Base-by-base conservation (phyloP, 2,113 vertebrate genomes). In the Tachycineta bicolor region DNA sequence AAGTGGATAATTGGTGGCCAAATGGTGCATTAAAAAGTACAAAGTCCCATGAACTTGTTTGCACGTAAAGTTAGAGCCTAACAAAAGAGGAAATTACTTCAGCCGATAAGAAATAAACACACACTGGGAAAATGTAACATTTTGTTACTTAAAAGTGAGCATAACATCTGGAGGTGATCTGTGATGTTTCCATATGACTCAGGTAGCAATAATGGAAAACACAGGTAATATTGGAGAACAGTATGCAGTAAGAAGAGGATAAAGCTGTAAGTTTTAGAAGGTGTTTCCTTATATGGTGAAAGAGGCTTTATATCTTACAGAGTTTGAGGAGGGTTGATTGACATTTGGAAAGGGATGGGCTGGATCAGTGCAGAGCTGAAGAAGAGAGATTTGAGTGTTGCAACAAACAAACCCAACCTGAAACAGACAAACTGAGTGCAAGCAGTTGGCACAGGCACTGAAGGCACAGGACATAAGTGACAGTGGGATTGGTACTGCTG, bases 371-470 rank as follows among this genome's bases (percentile, higher is more conserved):
- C 10, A 49, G 74, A 83, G 34, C 31, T 59, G 68, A 83, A 83
- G 56, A 82, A 64, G 28, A 76, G 28, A 31, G 11, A 4, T 68
- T 49, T 64, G 63, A 44, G 44, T 14, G 28, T 50, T 33, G 19
- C 25, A 28, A 9, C 18, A 73, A 58, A 79, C 56, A 68, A 58
- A 3, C 18, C 4, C 25, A 52, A 56, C 8, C 26, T 0, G 0
- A 67, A 87, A 67, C 6, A 16, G 55, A 49, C 24, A 39, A 23
- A 49, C 11, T 17, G 39, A 75, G 47, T 4, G 4, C 26, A 18
- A 79, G 41, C 31, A 44, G 31, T 17, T 81, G 55, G 28, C 20
- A 22, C 22, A 55, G 41, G 34, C 3, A 8, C 4, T 73, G 63
- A 81, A 68, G 19, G 11, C 1, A 2, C 4, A 44, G 62, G 23